Evolutionary conservation across 2,113 vertebrate genomes (phyloP), one percentile per base, ranked within the genome.

Genomic region (Theristicus caerulescens): DNA sequence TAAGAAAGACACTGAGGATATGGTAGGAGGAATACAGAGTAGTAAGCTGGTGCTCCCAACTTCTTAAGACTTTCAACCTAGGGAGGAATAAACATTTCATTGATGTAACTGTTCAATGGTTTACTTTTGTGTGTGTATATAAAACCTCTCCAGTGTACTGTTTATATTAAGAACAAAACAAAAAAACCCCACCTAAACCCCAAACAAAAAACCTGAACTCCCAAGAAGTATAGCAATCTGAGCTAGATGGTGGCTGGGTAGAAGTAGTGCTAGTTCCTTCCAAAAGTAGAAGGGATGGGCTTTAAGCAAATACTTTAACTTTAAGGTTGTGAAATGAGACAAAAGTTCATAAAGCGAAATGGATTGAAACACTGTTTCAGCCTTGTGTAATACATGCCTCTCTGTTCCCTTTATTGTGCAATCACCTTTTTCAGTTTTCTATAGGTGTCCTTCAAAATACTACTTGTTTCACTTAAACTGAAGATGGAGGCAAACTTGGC

Each of bases 201-300:
- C 38, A 77, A 64, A 17, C 18, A 27, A 38, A 49, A 10, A 12
- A 5, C 2, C 4, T 2, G 1, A 73, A 14, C 25, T 93, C 34
- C 17, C 7, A 4, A 57, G 51, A 55, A 3, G 1, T 57, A 8
- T 2, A 69, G 22, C 1, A 4, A 1, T 65, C 52, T 52, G 52
- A 74, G 36, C n/a, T 64, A 58, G 29, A 19, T 67, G 42, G 29
- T 66, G 20, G 2, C 32, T 74, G 38, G 36, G 12, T n/a, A 57
- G 49, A 58, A 14, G 64, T n/a, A 42, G 31, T 66, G 12, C 1
- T 4, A 65, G 38, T 81, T 81, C 38, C 32, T 93, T 73, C 47
- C 26, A 51, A 22, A 88, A 93, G 54, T 7, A 55, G 20, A 36
- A 82, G 44, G 62, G 11, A 14, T 65, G 16, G 11, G 27, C 34